Conservation (phyloP, 2,113 vertebrate species). For the Gorsachius goisagi region DNA sequence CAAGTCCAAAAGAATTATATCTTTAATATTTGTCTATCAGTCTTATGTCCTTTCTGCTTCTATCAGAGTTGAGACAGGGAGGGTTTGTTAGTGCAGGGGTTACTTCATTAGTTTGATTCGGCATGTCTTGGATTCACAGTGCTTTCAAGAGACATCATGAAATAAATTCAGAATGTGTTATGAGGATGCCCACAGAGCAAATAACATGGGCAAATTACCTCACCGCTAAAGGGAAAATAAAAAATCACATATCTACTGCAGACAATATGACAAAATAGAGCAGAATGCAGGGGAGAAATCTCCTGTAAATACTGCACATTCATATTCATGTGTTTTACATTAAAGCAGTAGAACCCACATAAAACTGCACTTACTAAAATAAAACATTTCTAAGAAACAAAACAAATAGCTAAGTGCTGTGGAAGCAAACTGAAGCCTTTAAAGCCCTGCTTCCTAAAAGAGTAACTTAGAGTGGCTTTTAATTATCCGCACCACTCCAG, state of each 20-base stretch:
- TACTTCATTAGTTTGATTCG: constrained; percentile 81
- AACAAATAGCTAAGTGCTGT: neutral
- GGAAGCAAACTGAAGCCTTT: neutral
- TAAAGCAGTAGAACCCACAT: neutral
- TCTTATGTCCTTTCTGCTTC: neutral
- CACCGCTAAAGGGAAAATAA: constrained; percentile 58
- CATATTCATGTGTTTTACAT: constrained; percentile 17
- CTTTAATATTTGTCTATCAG: constrained; percentile 45
- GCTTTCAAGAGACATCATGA: constrained; percentile 68
- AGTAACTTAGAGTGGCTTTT: constrained; percentile 29
- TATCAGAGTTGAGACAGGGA: constrained; percentile 1
- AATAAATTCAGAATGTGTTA: constrained; percentile 72
- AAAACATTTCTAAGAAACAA: neutral
- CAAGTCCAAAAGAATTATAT: constrained; percentile 33
- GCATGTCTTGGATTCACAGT: constrained; percentile 72
- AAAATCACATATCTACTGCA: constrained; percentile 30
- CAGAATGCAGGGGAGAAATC: neutral
- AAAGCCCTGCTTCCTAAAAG: neutral
- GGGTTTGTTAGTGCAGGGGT: constrained; percentile 64
- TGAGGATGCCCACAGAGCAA: constrained; percentile 74
- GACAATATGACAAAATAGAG: constrained; percentile 47
- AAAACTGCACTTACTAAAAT: constrained; percentile 11
- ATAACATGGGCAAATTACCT: constrained; percentile 75
- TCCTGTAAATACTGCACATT: constrained; percentile 25
- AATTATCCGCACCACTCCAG: constrained; percentile 40